A percentile compares a stretch with the other conserved stretches of the same genome.
Conservation (phyloP, 2,888 invertebrate species). For the Gari tellinella region DNA sequence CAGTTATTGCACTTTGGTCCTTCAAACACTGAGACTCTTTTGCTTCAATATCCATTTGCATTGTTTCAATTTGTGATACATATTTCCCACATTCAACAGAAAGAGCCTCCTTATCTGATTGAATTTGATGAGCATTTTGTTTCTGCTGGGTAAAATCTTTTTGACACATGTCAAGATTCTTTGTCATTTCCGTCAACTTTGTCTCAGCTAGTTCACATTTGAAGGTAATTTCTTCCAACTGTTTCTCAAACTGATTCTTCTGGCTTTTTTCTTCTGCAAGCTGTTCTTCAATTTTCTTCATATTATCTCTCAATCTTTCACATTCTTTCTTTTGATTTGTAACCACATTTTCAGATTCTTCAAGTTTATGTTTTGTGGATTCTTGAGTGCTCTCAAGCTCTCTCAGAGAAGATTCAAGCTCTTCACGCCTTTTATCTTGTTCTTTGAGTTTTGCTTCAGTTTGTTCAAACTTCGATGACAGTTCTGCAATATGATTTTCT, state of each 20-base stretch:
- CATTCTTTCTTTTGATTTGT: constrained; percentile 37
- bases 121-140: constrained; percentile 23
- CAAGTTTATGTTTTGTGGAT: constrained; percentile 15
- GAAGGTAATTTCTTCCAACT: constrained; percentile 14
- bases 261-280: constrained; percentile 12
- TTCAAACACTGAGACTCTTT: constrained; percentile 22
- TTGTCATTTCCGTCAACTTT: constrained; percentile 9
- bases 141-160: too few species aligned
- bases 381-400: constrained; percentile 22
- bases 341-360: constrained; percentile 51
- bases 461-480: constrained; percentile 17
- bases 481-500: constrained; percentile 6
- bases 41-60: constrained; percentile 62
- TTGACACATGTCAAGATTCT: constrained; percentile 27
- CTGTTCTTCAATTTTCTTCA: constrained; percentile 27
- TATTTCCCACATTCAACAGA: too few species aligned
- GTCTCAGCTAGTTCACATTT: constrained; percentile 20
- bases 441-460: constrained; percentile 1
- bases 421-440: too few species aligned
- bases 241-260: constrained; percentile 25
- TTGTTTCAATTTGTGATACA: constrained; percentile 35
- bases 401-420: not conserved
- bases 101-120: too few species aligned
- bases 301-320: constrained; percentile 32
- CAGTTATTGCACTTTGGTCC: constrained; percentile 19